Base-by-base conservation (phyloP, 2,888 invertebrate species). In the Nemotelus pantherinus region DNA sequence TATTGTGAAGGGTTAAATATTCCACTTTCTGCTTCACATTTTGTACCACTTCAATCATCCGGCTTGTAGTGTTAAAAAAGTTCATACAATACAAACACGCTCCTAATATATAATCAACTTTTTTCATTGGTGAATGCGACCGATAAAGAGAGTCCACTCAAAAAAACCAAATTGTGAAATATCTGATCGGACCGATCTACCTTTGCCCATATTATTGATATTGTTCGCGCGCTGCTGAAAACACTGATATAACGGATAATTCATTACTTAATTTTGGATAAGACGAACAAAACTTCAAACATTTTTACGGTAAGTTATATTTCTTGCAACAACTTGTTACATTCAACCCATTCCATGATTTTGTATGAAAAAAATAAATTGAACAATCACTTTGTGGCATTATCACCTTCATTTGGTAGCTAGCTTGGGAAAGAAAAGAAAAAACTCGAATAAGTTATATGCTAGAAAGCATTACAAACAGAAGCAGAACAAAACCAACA, bases 231-330 rank as follows among this genome's bases (percentile, higher is more conserved):
- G 53, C 53, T 68, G 53, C 45, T 50, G 9, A 5, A 50, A n/a
- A 48, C 41, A 50, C 50, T 68, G 68, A 53, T 50, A 48, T 68
- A 68, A 68, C 68, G 68, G 68, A 68, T 68, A 68, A 68, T 41
- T 53, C 25, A 68, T 68, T 68, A 68, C 68, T 68, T 68, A 68
- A 68, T 41, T 50, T 68, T 68, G 68, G 68, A 68, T 68, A 68
- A 68, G 41, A 68, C 25, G 7, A 39, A 68, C 48, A 44, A 39
- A 44, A 9, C 3, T 6, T 43, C 39, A 50, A 41, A 68, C 68
- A 50, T 68, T 68, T 41, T 68, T 68, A 53, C 68, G 68, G 68
- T 68, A 68, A 68, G 68, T 68, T 48, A 39, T 68, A 25, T 68
- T 48, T 5, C 53, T 48, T 57, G 3, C 57, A 57, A 5, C 43